Conservation (phyloP, 2,888 invertebrate genomes). For the Hyposoter didymator region DNA sequence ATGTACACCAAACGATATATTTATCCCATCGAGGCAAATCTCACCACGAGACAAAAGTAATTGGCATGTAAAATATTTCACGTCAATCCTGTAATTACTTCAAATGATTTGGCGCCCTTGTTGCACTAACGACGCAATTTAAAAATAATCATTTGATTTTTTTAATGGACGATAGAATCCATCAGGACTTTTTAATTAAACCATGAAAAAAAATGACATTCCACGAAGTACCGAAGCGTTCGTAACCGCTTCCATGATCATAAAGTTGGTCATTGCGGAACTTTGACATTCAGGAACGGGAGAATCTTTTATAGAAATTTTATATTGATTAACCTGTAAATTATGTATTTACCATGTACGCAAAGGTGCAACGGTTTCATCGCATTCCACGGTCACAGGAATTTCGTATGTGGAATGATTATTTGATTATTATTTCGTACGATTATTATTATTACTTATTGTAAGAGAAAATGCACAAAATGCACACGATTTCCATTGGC, state of each 20-base stretch:
- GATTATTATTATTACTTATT: not conserved
- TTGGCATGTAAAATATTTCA: slow-evolving; percentile 10
- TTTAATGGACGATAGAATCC: too few relatives aligned
- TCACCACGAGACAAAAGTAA: slow-evolving; percentile 38
- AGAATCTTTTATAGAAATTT: slow-evolving; percentile 4
- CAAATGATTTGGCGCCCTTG: not conserved
- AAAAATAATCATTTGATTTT: not conserved
- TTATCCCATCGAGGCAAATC: not conserved
- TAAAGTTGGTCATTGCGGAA: slow-evolving; percentile 37
- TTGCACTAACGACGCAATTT: not conserved
- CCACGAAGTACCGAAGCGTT: not conserved
- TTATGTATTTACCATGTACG: not conserved
- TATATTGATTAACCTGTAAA: slow-evolving; percentile 49
- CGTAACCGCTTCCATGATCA: not conserved
- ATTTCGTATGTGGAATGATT: slow-evolving; percentile 6
- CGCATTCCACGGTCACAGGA: slow-evolving; percentile 6
- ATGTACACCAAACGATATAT: not conserved
- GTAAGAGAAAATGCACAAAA: not conserved
- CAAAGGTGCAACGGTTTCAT: slow-evolving; percentile 6
- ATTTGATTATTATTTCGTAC: not conserved
- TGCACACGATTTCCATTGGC: slow-evolving; percentile 6
- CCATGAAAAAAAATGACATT: not conserved
- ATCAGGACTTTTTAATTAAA: not conserved
- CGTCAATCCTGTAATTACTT: not conserved
- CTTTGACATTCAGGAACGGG: not conserved